Conservation (phyloP, 2,113 vertebrate genomes). For the Recurvirostra avosetta region DNA sequence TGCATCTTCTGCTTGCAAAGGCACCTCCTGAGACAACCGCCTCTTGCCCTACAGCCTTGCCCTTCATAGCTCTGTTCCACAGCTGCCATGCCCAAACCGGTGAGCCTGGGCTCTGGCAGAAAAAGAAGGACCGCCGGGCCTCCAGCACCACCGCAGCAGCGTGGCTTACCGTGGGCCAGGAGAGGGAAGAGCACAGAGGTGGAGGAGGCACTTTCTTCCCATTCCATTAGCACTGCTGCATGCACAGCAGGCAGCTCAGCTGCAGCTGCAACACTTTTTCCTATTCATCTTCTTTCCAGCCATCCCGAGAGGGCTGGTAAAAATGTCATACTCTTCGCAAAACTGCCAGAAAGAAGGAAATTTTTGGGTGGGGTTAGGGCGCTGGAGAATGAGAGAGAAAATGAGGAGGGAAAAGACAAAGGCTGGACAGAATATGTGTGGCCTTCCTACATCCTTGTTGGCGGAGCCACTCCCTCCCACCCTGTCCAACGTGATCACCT, state of each 20-base stretch:
- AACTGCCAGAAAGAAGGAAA: background rate
- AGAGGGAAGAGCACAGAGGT: background rate
- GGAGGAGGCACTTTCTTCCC: background rate
- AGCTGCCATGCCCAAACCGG: background rate
- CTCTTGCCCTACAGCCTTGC: constrained; percentile 19
- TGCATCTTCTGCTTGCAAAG: constrained; percentile 32
- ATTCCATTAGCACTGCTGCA: background rate
- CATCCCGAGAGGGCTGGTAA: background rate
- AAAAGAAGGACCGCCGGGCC: background rate
- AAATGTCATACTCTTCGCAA: background rate
- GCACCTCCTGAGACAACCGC: constrained; percentile 9
- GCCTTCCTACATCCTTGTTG: background rate
- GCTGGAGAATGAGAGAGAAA: background rate
- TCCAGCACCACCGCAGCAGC: background rate
- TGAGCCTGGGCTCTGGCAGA: background rate
- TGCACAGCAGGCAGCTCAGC: background rate
- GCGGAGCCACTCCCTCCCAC: background rate
- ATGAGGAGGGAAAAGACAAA: background rate
- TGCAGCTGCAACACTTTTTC: background rate
- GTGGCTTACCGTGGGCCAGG: background rate
- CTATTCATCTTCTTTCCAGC: background rate
- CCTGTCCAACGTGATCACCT: accelerated
- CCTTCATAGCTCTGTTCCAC: background rate
- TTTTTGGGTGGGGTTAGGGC: no score
- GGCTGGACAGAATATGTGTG: background rate